phyloP scores from a whole-genome alignment of 2,888 invertebrate species.

The Crioceris asparagi region DNA sequence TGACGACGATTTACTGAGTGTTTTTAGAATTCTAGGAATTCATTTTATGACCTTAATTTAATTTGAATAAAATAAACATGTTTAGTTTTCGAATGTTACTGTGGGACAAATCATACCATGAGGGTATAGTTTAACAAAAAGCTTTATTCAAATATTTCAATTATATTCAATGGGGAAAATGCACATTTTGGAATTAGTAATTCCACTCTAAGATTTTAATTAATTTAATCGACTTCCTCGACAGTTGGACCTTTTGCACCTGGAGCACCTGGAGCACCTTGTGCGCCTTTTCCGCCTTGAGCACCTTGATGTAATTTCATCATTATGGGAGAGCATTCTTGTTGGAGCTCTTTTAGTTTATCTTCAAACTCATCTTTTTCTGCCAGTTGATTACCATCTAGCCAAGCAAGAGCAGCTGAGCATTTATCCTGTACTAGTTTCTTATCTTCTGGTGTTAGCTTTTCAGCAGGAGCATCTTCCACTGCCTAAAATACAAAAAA shows the following conservation, averaged over 20 bases:
- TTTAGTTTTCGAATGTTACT: too few species aligned
- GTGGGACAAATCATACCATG: too few species aligned
- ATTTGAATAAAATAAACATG: too few species aligned
- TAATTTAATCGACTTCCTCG: conserved; percentile 55
- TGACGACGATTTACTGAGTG: too few species aligned
- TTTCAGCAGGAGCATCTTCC: conserved; percentile 52
- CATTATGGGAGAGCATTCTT: conserved; percentile 68
- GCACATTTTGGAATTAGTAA: too few species aligned
- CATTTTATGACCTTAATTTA: too few species aligned
- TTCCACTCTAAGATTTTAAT: conserved; percentile 2
- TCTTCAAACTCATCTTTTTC: conserved; percentile 69
- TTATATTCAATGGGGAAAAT: too few species aligned
- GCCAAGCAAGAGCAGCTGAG: conserved; percentile 61
- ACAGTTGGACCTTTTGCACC: conserved; percentile 43
- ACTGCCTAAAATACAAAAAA: conserved; percentile 41
- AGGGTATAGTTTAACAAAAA: too few species aligned
- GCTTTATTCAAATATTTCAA: too few species aligned
- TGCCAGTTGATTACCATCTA: conserved; percentile 69
- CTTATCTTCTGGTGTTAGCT: conserved; percentile 61
- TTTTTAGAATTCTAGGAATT: too few species aligned
- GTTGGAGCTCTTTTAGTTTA: conserved; percentile 64
- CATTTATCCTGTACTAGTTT: conserved; percentile 57
- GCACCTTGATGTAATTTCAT: conserved; percentile 65
- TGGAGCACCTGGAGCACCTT: conserved; percentile 26
- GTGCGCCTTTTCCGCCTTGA: conserved; percentile 28